These are phyloP conservation scores for Papilio polytes DNA, from an alignment of 1,140 invertebrate species.

Conservation along the genomic window DNA sequence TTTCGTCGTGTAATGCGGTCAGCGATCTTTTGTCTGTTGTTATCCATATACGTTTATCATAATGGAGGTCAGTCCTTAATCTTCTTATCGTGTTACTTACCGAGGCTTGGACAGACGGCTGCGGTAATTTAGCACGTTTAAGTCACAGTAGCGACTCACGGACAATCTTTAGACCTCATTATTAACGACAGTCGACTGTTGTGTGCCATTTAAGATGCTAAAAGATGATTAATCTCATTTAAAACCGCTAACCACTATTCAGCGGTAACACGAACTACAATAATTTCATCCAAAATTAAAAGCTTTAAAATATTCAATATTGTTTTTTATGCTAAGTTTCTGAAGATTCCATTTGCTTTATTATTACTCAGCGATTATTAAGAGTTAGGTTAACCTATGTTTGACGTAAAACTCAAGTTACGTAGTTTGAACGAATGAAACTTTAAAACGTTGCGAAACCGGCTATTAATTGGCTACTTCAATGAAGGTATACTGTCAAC, in stretches of 20 bases:
- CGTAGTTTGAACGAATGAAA: too few species aligned
- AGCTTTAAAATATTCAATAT: background rate
- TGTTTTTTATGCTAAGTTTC: too few species aligned
- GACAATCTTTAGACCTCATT: constrained; percentile 20
- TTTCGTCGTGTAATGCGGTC: background rate
- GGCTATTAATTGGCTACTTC: background rate
- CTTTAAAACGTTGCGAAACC: too few species aligned
- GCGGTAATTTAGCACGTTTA: constrained; percentile 26
- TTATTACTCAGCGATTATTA: too few species aligned
- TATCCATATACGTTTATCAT: constrained; percentile 30
- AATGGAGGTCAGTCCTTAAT: constrained; percentile 35
- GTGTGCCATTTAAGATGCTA: constrained; percentile 33
- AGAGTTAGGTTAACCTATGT: too few species aligned
- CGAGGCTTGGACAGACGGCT: constrained; percentile 1
- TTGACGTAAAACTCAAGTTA: too few species aligned
- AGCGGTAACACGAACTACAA: background rate
- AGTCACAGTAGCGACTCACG: constrained; percentile 29
- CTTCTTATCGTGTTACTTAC: constrained; percentile 33
- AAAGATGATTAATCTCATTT: constrained; percentile 29
- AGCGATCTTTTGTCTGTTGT: constrained; percentile 13
- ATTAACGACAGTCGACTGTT: constrained; percentile 18
- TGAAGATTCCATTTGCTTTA: too few species aligned
- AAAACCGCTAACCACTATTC: background rate
- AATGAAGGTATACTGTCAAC: background rate
- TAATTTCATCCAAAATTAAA: background rate